Evolutionary conservation across 2,113 vertebrate species (phyloP).

Genomic region (Phyllostomus hastatus): DNA sequence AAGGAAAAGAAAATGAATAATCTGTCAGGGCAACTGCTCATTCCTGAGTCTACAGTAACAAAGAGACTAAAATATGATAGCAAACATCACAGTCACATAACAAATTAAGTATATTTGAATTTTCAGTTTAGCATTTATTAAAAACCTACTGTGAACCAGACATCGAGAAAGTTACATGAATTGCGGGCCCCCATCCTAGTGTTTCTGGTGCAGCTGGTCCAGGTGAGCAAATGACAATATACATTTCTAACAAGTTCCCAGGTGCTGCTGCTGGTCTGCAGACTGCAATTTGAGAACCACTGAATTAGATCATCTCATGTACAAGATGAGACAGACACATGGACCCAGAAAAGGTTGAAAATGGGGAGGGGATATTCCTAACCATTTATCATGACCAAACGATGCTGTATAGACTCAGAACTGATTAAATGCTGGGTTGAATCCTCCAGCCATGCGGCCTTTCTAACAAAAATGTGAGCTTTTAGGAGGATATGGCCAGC

Average conservation of each 20-base stretch:
- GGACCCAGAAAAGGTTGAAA: not conserved
- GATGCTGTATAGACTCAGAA: not conserved
- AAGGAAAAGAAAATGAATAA: conserved; percentile 63
- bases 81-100: not conserved
- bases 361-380: not conserved
- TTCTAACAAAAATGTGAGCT: not conserved
- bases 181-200: not conserved
- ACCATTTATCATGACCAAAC: not conserved
- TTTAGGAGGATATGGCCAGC: not conserved
- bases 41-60: not conserved
- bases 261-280: not conserved
- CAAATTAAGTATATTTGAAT: conserved; percentile 10
- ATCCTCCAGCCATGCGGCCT: not conserved
- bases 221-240: not conserved
- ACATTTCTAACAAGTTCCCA: not conserved
- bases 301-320: not conserved
- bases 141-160: not conserved
- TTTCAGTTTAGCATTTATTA: not conserved
- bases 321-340: not conserved
- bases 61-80: not conserved
- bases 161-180: not conserved
- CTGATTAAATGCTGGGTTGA: not conserved
- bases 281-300: not conserved
- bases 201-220: not conserved
- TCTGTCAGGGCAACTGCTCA: conserved; percentile 26